Conservation (phyloP, 2,797 vertebrate genomes). For the Champsocephalus gunnari region DNA sequence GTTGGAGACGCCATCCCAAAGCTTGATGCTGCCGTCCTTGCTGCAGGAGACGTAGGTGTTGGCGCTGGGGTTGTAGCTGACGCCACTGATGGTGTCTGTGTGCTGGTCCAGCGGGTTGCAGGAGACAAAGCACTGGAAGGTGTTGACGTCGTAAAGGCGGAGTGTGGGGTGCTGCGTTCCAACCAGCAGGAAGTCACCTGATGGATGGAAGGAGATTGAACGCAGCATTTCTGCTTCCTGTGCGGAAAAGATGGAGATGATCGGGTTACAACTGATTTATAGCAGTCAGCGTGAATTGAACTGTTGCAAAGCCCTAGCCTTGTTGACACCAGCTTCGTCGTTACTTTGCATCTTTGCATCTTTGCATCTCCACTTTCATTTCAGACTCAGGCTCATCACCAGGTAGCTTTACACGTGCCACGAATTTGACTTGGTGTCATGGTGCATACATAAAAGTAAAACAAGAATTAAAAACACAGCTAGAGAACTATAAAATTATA, state of each 20-base stretch:
- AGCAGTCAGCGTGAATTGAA: accelerated
- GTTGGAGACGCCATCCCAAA: constrained; percentile 98
- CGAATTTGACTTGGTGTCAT: no score
- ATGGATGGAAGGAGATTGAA: constrained; percentile 97
- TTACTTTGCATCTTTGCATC: not conserved
- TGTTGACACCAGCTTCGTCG: not conserved
- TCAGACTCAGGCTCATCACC: no score
- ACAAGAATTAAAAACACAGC: no score
- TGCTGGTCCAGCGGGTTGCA: constrained; percentile 98
- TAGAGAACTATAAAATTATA: no score
- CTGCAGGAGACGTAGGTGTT: constrained; percentile 97
- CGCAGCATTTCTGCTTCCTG: constrained; percentile 99
- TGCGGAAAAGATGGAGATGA: not conserved
- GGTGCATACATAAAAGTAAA: no score
- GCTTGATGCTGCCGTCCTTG: constrained; percentile 97
- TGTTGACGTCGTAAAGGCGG: constrained; percentile 97
- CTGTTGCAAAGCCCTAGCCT: not conserved
- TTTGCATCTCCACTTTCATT: not conserved
- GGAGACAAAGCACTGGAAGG: constrained; percentile 98
- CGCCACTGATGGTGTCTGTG: constrained; percentile 95
- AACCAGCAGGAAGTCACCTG: constrained; percentile 95
- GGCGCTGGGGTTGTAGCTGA: constrained; percentile 93
- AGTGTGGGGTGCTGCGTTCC: constrained; percentile 98
- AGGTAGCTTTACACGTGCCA: no score
- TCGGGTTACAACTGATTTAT: not conserved